Base-by-base conservation (phyloP, 2,113 vertebrate genomes). In the Pyxicephalus adspersus region DNA sequence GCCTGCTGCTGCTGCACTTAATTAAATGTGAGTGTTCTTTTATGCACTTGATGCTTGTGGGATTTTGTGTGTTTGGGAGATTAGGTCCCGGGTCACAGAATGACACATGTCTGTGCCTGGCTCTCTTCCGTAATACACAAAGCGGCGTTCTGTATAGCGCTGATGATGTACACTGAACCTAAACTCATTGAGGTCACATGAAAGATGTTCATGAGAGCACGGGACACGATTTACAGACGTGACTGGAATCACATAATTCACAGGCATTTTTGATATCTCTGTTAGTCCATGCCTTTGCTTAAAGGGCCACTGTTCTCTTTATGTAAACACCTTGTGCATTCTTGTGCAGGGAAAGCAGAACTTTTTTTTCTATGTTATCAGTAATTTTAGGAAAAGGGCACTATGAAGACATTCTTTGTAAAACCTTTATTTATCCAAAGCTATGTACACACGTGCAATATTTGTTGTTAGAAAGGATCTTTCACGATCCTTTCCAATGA, bases 111-210 rank as follows among this genome's bases (percentile, higher is more conserved):
- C 67, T 54, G 15, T 64, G 45, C 29, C 58, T 19, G n/a, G 26
- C 18, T 58, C 63, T 16, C 11, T 7, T 25, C 45, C 29, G 51
- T 52, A 75, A 75, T 66, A 57, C 50, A 58, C n/a, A 66, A 50
- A 15, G 22, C 51, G n/a, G 26, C 28, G 34, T 52, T 11, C 34
- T 25, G 57, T 38, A 51, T 9, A 18, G 23, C 58, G 19, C 29
- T 82, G 80, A 82, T 82, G 64, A 58, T 58, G 80, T 75, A 61
- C 70, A 58, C 29, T 75, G 80, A 82, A 75, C 80, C 80, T 16
- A 25, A 82, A 66, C 80, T 75, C 70, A 82, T 82, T 82, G 80
- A 31, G 70, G 80, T 82, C 70, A 64, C 20, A 65, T 64, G 51
- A 66, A 73, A 38, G 50, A 79, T 79, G 77, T 79, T 31, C 64